A percentile compares a stretch with the other conserved stretches of the same genome.
Evolutionary conservation across 35 echinoderm and acorn worm genomes (phyloP).

Genomic region (Apostichopus parvimensis): DNA sequence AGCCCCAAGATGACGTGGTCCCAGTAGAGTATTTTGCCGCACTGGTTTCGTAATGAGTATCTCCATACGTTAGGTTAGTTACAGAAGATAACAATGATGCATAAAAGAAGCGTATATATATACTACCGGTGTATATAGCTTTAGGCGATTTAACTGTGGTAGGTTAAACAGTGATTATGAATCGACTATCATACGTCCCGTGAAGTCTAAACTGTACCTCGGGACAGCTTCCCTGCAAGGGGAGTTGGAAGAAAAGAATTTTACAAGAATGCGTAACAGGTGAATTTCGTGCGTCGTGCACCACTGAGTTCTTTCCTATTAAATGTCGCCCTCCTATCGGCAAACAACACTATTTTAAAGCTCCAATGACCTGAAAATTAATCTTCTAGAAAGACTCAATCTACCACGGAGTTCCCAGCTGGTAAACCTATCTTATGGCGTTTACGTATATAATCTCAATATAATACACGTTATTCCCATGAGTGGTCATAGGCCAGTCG

Average conservation of each 20-base stretch:
- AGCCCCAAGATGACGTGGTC: not conserved
- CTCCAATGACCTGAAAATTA: not conserved
- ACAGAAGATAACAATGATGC: no score
- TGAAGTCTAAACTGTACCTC: conserved; percentile 47
- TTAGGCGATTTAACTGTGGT: conserved; percentile 56
- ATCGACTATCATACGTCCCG: conserved; percentile 28
- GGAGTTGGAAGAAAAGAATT: not conserved
- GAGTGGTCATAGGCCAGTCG: not conserved
- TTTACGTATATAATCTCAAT: not conserved
- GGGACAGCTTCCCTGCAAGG: not conserved
- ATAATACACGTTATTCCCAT: not conserved
- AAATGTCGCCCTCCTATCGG: conserved; percentile 37
- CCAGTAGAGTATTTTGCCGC: not conserved
- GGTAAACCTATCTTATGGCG: not conserved
- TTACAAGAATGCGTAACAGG: conserved; percentile 33
- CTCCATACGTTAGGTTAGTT: not conserved
- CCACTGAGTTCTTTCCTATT: not conserved
- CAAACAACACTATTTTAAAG: conserved; percentile 7
- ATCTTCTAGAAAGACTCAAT: not conserved
- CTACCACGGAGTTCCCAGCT: not conserved
- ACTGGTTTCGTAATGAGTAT: not conserved
- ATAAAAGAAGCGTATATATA: no score
- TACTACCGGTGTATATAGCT: not conserved
- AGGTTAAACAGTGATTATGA: conserved; percentile 54
- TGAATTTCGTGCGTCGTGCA: not conserved